phyloP scores from a whole-genome alignment of 1,140 invertebrate species.

The Schlechtendalia chinensis region DNA sequence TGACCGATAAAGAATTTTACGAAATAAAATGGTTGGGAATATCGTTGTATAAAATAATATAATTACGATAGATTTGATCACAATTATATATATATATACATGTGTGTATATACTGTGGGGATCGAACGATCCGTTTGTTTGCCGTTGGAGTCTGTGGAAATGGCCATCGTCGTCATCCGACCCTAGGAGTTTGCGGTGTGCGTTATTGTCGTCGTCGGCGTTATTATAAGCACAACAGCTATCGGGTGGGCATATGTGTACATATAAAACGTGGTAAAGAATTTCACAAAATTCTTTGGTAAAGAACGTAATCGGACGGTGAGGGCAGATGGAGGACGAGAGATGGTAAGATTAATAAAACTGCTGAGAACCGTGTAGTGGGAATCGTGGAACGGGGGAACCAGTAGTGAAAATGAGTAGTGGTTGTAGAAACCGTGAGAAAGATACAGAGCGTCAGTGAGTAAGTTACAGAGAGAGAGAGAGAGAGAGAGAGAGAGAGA shows the following conservation, averaged over 20 bases:
- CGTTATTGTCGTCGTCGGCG: not conserved
- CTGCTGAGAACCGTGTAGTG: not conserved
- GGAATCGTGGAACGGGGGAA: not conserved
- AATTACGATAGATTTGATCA: no score
- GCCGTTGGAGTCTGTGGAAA: not conserved
- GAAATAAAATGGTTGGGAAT: no score
- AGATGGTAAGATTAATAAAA: slow-evolving; percentile 5
- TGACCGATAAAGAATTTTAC: no score
- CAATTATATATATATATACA: no score
- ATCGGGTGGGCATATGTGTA: not conserved
- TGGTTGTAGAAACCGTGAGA: not conserved
- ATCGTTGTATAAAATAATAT: no score
- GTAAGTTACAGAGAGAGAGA: no score
- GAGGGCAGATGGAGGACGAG: not conserved
- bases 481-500: not conserved
- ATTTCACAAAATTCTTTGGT: not conserved
- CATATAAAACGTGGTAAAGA: not conserved
- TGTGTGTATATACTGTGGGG: no score
- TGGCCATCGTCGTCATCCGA: not conserved
- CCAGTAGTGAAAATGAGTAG: not conserved
- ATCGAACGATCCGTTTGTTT: no score
- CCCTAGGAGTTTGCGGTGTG: not conserved
- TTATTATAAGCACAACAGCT: slow-evolving; percentile 13
- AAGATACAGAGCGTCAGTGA: not conserved
- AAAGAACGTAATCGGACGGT: not conserved